Conservation (phyloP, 2,888 invertebrate species). For the Pammene aurita region DNA sequence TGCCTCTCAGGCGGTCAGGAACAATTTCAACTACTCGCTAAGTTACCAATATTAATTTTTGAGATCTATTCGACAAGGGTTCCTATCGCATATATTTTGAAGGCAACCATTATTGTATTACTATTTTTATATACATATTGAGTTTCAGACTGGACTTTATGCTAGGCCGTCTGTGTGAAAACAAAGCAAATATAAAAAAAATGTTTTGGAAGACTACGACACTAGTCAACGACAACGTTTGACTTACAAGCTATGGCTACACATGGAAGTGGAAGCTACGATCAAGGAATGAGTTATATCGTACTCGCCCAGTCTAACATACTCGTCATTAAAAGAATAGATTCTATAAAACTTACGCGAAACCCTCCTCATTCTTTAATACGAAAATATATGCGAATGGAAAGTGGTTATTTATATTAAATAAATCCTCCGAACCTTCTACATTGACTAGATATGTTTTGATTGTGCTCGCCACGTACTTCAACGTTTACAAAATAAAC, state of each 20-base stretch:
- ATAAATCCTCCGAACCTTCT: slow-evolving; percentile 67
- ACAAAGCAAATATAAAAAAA: slow-evolving; percentile 3
- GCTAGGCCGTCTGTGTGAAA: slow-evolving; percentile 36
- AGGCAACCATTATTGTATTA: slow-evolving; percentile 50
- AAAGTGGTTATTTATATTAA: slow-evolving; percentile 64
- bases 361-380: slow-evolving; percentile 50
- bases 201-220: slow-evolving; percentile 36
- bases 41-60: slow-evolving; percentile 73
- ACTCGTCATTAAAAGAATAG: slow-evolving; percentile 38
- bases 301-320: slow-evolving; percentile 22
- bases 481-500: slow-evolving; percentile 75
- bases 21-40: slow-evolving; percentile 82
- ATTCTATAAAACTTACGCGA: slow-evolving; percentile 45
- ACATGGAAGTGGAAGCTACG: slow-evolving; percentile 19
- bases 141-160: slow-evolving; percentile 36
- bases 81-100: slow-evolving; percentile 77
- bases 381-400: slow-evolving; percentile 79
- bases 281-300: slow-evolving; percentile 7
- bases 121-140: slow-evolving; percentile 37
- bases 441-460: slow-evolving; percentile 83
- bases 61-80: slow-evolving; percentile 68
- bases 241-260: slow-evolving; percentile 17
- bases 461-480: slow-evolving; percentile 71
- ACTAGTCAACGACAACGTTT: slow-evolving; percentile 21
- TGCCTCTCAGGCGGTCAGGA: slow-evolving; percentile 82